Evolutionary conservation across 2,113 vertebrate species (phyloP), one percentile per base, ranked within the genome.

Genomic region (Muntiacus muntjak): DNA sequence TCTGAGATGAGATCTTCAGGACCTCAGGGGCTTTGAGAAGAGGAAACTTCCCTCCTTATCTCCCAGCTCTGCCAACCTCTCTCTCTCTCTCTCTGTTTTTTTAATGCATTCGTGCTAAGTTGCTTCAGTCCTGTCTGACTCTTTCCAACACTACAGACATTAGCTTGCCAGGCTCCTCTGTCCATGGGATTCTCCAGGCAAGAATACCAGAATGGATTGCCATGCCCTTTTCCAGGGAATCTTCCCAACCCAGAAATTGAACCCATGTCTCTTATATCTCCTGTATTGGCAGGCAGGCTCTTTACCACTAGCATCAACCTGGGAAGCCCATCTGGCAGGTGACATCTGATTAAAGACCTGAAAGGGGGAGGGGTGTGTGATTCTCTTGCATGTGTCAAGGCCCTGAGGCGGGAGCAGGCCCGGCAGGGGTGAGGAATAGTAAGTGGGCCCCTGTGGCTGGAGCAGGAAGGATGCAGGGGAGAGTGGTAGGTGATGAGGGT

Each of bases 21-120:
- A 21, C 36, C 45, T 87, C 84, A 43, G 96, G 87, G 40, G 19
- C 54, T 76, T 62, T 40, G 62, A 58, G 86, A 23, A 88, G 71
- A 45, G 16, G 47, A 43, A 62, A 36, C 30, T 30, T 10, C 3
- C 33, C 55, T 74, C 13, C 43, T 43, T 43, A 54, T 23, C n/a
- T 33, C 15, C 30, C 2, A 47, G 45, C 2, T 10, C 8, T 16
- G 50, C 25, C 12, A 52, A 36, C 33, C 17, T 36, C 9, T 7
- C 60, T 40, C 81, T 30, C 26, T 88, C 43, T 43, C 43, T 43
- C 43, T 45, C 10, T 50, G 2, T 6, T 40, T 40, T 74, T 40
- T 23, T 74, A 71, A 43, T 76, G 36, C 36, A 26, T 26, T 11
- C 0, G 0, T 43, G 71, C 71, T 25, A 76, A 43, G 71, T 76